phyloP scores from a whole-genome alignment of 2,888 invertebrate genomes.

The Rhamnusium bicolor region DNA sequence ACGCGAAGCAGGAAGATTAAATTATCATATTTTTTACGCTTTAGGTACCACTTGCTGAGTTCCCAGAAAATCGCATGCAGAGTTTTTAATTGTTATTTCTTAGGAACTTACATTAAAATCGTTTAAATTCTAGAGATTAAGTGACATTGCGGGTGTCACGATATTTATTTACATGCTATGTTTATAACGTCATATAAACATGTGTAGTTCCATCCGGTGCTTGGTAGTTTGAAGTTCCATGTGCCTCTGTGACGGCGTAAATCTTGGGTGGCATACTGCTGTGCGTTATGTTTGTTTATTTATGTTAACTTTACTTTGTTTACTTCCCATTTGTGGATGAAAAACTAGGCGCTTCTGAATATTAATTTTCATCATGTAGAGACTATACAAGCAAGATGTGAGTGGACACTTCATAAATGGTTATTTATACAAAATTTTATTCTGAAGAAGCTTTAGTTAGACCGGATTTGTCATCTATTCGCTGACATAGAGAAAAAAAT shows the following conservation, averaged over 20 bases:
- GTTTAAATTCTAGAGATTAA: constrained; percentile 1
- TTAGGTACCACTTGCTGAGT: neutral
- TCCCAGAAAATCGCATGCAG: neutral
- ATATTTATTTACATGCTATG: constrained; percentile 10
- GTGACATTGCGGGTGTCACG: constrained; percentile 5
- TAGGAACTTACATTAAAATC: neutral
- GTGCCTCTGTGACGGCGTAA: neutral
- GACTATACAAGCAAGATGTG: too few relatives aligned
- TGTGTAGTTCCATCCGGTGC: constrained; percentile 21
- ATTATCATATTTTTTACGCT: too few relatives aligned
- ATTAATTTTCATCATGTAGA: constrained; percentile 10
- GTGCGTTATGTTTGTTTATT: constrained; percentile 12
- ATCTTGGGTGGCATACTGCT: constrained; percentile 1
- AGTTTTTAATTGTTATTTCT: neutral
- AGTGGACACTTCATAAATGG: too few relatives aligned
- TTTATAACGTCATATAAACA: constrained; percentile 13
- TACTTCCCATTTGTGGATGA: constrained; percentile 19
- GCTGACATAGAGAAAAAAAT: too few relatives aligned
- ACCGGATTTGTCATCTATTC: too few relatives aligned
- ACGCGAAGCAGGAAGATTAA: too few relatives aligned
- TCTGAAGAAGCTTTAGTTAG: too few relatives aligned
- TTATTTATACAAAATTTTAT: too few relatives aligned
- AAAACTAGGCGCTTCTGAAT: constrained; percentile 9
- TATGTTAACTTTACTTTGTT: constrained; percentile 14
- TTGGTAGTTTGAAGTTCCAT: constrained; percentile 2